Evolutionary conservation across 2,888 invertebrate species (phyloP), one percentile per base, ranked within the genome.

Genomic region (Apotomis turbidana): DNA sequence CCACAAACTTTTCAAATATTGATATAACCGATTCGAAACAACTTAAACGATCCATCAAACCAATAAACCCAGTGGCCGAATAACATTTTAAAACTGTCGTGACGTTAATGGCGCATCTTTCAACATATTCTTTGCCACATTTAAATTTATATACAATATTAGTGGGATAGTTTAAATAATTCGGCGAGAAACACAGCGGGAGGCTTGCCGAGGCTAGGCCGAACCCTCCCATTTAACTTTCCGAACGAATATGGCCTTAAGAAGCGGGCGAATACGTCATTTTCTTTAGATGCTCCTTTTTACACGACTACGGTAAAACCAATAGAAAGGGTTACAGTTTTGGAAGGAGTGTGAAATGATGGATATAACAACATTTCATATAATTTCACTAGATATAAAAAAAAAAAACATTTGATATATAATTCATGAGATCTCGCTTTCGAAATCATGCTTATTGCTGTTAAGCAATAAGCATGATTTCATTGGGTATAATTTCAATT

Each of bases 141-240:
- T 71, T 51, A 67, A 71, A 71, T 71, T 49, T 71, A 55, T 71
- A 71, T 61, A 38, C 51, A 71, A 71, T 71, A 71, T 71, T 71
- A 51, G 60, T 57, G 54, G 55, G 41, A 51, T 51, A 44, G 71
- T 61, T 51, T 51, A 49, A 61, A 71, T 71, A 67, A 71, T 54
- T 66, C 54, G 38, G 71, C 63, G 59, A 55, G 27, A 46, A 36
- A 10, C 61, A n/a, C 71, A 57, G 67, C 67, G 57, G 71, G 71
- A 44, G n/a, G 51, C 27, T 59, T 44, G 52, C 46, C 27, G 60
- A 61, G 59, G 13, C 27, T 41, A 27, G 15, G 63, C 15, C 63
- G 5, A 64, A 3, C 54, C 36, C 62, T 54, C 13, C 8, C 1
- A 49, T 41, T 6, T 41, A 8, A 5, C 5, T 8, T n/a, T 44